Evolutionary conservation across 2,888 invertebrate genomes (phyloP).

Genomic region (Galerucella calmariensis): DNA sequence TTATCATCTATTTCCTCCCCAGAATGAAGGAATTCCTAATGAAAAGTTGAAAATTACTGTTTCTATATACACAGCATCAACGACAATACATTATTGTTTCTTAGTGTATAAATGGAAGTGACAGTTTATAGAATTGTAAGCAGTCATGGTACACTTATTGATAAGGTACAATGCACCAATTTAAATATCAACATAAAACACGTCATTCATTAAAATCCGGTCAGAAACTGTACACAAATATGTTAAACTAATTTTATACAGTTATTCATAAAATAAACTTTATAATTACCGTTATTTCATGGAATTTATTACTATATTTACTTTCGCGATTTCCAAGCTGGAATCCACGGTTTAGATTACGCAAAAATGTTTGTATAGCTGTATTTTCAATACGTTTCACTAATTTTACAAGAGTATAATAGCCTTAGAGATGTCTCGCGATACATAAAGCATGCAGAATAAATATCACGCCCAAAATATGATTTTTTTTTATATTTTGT

Average conservation of each 20-base stretch:
- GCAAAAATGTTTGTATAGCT: too few species aligned
- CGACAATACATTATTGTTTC: not conserved
- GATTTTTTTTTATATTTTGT: not conserved
- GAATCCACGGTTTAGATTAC: too few species aligned
- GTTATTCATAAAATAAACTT: not conserved
- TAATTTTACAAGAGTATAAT: not conserved
- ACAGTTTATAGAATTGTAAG: not conserved
- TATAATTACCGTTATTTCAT: not conserved
- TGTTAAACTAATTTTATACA: not conserved
- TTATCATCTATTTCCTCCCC: slow-evolving; percentile 73
- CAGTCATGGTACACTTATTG: slow-evolving; percentile 10
- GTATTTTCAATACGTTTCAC: not conserved
- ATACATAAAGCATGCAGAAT: not conserved
- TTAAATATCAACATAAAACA: not conserved
- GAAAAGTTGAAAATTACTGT: slow-evolving; percentile 33
- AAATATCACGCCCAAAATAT: not conserved
- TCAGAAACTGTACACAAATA: not conserved
- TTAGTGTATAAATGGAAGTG: slow-evolving; percentile 4
- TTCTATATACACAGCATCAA: not conserved
- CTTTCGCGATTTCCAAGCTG: not conserved
- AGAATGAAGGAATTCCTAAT: slow-evolving; percentile 65
- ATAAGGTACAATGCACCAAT: slow-evolving; percentile 3
- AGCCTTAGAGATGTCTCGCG: not conserved
- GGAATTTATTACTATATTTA: not conserved
- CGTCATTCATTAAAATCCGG: not conserved